Evolutionary conservation across 2,888 invertebrate genomes (phyloP), one percentile per base, ranked within the genome.

Genomic region (Pedicia rivosa): DNA sequence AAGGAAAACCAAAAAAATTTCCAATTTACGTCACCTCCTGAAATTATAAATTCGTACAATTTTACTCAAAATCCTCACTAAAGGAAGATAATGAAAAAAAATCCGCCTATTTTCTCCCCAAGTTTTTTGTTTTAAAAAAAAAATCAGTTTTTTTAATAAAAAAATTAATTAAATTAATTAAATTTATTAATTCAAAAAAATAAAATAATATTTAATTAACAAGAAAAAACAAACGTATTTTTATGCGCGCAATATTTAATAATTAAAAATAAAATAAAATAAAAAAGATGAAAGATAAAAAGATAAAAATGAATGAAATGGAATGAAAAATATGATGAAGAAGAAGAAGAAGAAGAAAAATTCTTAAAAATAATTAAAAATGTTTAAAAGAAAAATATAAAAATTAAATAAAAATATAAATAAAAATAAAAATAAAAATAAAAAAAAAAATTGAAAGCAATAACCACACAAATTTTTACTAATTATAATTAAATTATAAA

Each of bases 161-260:
- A 3, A 10, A 24, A 24, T 5, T 20, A 20, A 20, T 20, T 20
- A 24, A 30, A n/a, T 35, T 9, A 30, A 52, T 48, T 43, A 40
- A 40, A 47, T 51, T 51, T 47, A 51, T 50, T 51, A 51, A 54
- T 54, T 42, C 54, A 53, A 52, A 56, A 55, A 53, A 52, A 53
- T 53, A 54, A 54, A 53, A 57, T 54, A 56, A 54, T 54, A n/a
- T n/a, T n/a, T n/a, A n/a, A n/a, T n/a, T n/a, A n/a, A n/a, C n/a
- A 56, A 54, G 16, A 37, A 27, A 39, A 39, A 56, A 49, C 50
- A 52, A 47, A 54, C n/a, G 47, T 50, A 47, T 50, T 24, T 20
- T 20, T 20, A 6, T 20, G 3, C n/a, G 24, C 8, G n/a, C n/a
- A 10, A 10, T 10, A 24, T 5, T 24, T 10, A 24, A 5, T 24